Percentiles rank a stretch among this genome's conserved stretches.
Evolutionary conservation across 2,113 vertebrate genomes (phyloP).

Genomic region (Festucalex cinctus): DNA sequence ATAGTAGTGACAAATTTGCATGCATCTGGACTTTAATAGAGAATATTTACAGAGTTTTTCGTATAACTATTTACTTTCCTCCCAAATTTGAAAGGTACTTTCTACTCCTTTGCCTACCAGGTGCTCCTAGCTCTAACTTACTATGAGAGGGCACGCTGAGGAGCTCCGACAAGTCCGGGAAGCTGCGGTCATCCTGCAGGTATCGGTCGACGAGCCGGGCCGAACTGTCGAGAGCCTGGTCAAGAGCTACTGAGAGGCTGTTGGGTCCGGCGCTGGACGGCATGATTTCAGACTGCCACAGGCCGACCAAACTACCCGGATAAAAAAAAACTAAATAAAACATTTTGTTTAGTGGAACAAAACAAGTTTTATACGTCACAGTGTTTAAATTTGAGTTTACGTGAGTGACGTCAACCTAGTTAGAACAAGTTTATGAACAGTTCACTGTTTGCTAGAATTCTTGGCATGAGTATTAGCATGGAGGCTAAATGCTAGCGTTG

Average conservation of each 20-base stretch:
- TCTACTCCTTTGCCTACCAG: not conserved
- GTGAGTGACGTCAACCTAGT: not conserved
- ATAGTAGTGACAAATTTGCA: too few species aligned
- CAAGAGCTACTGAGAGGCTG: slow-evolving; percentile 68
- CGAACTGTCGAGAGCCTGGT: slow-evolving; percentile 83
- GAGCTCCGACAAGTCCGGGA: slow-evolving; percentile 89
- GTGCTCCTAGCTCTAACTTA: slow-evolving; percentile 38
- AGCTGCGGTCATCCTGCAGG: slow-evolving; percentile 86
- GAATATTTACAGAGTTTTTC: too few species aligned
- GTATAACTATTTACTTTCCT: too few species aligned
- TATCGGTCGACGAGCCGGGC: slow-evolving; percentile 85
- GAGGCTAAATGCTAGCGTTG: slow-evolving; percentile 32
- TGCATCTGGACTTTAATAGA: too few species aligned
- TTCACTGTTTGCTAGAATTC: not conserved
- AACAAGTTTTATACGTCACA: not conserved
- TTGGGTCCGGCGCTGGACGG: slow-evolving; percentile 74
- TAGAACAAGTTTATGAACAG: not conserved
- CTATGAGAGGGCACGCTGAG: slow-evolving; percentile 86
- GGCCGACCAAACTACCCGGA: not conserved
- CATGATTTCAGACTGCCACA: slow-evolving; percentile 64
- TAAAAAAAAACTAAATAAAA: too few species aligned
- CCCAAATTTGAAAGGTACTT: not conserved
- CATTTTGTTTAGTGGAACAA: not conserved
- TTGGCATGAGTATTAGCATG: slow-evolving; percentile 19
- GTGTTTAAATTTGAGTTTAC: not conserved